Evolutionary conservation across 2,888 invertebrate genomes (phyloP), one percentile per base, ranked within the genome.

Genomic region (Ectobius pallidus): DNA sequence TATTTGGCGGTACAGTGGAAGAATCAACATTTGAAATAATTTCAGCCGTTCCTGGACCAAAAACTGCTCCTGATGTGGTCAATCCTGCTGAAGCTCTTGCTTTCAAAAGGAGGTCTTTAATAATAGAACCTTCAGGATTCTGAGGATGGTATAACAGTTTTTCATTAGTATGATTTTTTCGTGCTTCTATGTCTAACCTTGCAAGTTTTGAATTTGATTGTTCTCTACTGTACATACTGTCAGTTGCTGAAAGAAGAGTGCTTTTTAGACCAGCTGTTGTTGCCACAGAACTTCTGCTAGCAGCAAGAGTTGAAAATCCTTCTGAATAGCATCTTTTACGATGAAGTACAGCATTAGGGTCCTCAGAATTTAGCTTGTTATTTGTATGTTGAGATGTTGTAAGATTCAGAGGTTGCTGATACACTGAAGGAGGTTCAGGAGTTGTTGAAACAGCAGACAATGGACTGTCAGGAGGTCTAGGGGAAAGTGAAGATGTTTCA

Each of bases 21-120:
- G 52, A 25, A 20, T 46, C 46, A 4, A 18, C 20, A 46, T 46
- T 46, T 46, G 46, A 46, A 52, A 52, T 22, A 1, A 52, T 52
- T 16, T 52, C 52, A 25, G 16, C 11, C n/a, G n/a, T n/a, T n/a
- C n/a, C n/a, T 7, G 34, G 34, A 34, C 6, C 7, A 14, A 20
- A 20, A n/a, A 18, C 18, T 4, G 18, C 11, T 18, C 25, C 18
- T 52, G 52, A 18, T n/a, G n/a, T 22, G 25, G 18, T 18, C 65
- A 65, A 20, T 9, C 27, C 42, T n/a, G 22, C 30, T 22, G 22
- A 9, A 18, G 34, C 77, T 67, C 76, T 78, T 34, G 88, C 87
- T 84, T 93, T 94, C 44, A 94, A 82, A 18, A 95, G 83, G 32
- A 95, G 86, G 81, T 95, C 94, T 82, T 95, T 95, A 75, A 89